These are phyloP conservation scores for Larimichthys crocea DNA, from an alignment of 2,113 vertebrate species.

Conservation along the genomic window DNA sequence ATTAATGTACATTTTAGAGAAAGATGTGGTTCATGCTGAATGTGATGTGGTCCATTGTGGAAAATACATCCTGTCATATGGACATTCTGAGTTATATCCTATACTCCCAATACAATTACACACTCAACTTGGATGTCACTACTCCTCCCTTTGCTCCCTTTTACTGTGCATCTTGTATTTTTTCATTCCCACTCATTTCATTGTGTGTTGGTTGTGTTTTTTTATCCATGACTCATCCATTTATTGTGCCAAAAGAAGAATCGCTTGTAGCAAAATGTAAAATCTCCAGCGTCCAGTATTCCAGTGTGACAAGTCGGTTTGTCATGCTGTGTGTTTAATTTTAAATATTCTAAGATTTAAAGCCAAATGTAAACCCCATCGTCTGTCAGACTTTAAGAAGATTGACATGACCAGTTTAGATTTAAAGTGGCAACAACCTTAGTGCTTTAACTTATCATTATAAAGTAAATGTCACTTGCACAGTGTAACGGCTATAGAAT, in stretches of 20 bases:
- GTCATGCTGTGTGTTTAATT: background rate
- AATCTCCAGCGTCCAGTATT: background rate
- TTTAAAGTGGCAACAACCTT: background rate
- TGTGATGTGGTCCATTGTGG: constrained; percentile 8
- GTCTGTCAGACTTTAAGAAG: background rate
- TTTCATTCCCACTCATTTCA: constrained; percentile 1
- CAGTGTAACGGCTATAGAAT: no score
- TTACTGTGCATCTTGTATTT: constrained; percentile 4
- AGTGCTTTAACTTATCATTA: no score
- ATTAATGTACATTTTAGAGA: constrained; percentile 7
- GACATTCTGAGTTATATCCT: constrained; percentile 36
- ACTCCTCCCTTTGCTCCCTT: background rate
- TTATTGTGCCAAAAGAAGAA: background rate
- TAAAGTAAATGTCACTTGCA: no score
- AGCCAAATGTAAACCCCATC: background rate
- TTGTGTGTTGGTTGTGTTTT: background rate
- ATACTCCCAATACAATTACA: constrained; percentile 4
- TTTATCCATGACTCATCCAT: constrained; percentile 5
- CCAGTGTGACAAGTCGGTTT: background rate
- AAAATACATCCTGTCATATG: constrained; percentile 50
- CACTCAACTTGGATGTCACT: constrained; percentile 14
- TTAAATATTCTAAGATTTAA: background rate
- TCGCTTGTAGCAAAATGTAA: background rate
- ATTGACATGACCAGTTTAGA: background rate
- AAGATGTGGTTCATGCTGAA: background rate